Percentiles rank a stretch among this genome's conserved stretches.
Evolutionary conservation across 1,140 invertebrate genomes (phyloP).

Genomic region (Drosophila oshimai): DNA sequence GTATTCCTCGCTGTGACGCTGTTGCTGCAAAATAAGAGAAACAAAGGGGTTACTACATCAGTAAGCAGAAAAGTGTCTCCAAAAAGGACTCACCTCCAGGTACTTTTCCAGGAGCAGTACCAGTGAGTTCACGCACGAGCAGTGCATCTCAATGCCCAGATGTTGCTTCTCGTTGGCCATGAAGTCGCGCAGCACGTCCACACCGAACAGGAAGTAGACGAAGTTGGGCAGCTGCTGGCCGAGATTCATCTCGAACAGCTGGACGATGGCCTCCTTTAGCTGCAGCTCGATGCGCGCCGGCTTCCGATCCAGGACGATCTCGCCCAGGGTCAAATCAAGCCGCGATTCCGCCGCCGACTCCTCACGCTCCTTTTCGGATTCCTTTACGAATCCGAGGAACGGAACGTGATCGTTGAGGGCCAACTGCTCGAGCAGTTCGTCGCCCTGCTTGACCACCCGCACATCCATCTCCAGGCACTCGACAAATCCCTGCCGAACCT

Average conservation of each 20-base stretch:
- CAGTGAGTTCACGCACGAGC: slow-evolving; percentile 93
- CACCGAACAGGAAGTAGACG: slow-evolving; percentile 94
- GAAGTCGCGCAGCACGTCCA: slow-evolving; percentile 87
- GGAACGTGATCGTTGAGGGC: slow-evolving; percentile 12
- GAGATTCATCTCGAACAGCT: slow-evolving; percentile 90
- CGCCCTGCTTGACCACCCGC: slow-evolving; percentile 19
- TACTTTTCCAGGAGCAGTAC: slow-evolving; percentile 89
- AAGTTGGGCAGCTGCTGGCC: slow-evolving; percentile 91
- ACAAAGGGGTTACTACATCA: not conserved
- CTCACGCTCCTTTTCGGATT: not conserved
- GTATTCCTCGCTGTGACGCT: slow-evolving; percentile 49
- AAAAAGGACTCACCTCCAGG: slow-evolving; percentile 51
- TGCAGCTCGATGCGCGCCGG: slow-evolving; percentile 75
- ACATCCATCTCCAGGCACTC: slow-evolving; percentile 92
- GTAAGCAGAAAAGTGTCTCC: too few relatives aligned
- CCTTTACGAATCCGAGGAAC: slow-evolving; percentile 2
- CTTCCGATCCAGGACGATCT: slow-evolving; percentile 60
- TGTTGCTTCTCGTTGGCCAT: slow-evolving; percentile 85
- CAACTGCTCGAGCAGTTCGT: slow-evolving; percentile 13
- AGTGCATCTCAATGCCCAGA: slow-evolving; percentile 88
- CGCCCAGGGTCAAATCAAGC: slow-evolving; percentile 2
- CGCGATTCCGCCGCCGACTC: not conserved
- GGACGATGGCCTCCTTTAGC: slow-evolving; percentile 88
- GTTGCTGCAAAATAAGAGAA: slow-evolving; percentile 9
- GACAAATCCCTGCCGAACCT: slow-evolving; percentile 92